These are phyloP conservation scores for Silurus aristotelis DNA, from an alignment of 2,797 vertebrate species.

Conservation along the genomic window DNA sequence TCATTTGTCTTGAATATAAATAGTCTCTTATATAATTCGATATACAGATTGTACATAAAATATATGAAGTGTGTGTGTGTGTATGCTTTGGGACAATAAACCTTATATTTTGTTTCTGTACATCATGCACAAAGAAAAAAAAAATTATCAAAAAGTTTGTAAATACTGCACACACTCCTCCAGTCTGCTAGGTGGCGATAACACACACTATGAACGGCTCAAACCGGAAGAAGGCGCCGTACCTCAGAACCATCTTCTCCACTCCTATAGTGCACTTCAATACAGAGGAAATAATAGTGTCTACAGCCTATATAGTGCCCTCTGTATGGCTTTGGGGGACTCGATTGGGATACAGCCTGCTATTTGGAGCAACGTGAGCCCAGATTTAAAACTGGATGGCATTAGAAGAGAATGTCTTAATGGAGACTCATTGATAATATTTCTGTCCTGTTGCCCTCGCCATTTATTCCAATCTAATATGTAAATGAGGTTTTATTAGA, in stretches of 20 bases:
- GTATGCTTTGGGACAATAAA: background rate
- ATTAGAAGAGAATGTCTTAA: background rate
- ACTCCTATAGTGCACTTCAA: background rate
- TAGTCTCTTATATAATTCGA: no score
- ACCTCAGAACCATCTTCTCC: background rate
- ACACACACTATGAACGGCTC: background rate
- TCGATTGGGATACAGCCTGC: background rate
- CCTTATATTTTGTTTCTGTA: background rate
- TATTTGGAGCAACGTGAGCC: background rate
- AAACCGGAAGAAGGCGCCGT: background rate
- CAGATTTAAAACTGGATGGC: background rate
- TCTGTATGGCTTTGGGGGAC: rapidly evolving
- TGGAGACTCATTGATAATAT: background rate
- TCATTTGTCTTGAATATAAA: no score
- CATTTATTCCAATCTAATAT: no score
- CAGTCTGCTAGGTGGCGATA: conserved; percentile 28
- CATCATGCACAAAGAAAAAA: background rate
- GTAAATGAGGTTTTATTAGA: background rate
- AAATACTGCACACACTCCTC: background rate
- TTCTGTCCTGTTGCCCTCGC: background rate
- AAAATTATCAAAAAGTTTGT: no score
- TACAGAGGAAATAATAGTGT: background rate
- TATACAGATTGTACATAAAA: no score
- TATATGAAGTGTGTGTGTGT: no score
- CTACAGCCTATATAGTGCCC: background rate